These are phyloP conservation scores for Eupithecia pulchellata DNA, from an alignment of 2,888 invertebrate species.

Conservation along the genomic window DNA sequence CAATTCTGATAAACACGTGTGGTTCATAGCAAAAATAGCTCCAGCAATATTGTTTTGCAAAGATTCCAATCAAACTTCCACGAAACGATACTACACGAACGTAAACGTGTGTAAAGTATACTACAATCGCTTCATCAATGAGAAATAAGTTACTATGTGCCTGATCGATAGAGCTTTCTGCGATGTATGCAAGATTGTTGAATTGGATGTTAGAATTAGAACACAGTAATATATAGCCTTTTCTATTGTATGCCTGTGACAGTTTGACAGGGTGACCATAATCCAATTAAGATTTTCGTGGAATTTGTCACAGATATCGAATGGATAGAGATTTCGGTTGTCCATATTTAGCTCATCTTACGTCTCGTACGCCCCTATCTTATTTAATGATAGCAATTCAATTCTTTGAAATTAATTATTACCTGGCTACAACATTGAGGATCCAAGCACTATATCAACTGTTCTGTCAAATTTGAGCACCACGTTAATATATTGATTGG, in stretches of 20 bases:
- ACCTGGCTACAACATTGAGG: too few species aligned
- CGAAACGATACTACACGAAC: background rate
- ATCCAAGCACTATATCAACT: too few species aligned
- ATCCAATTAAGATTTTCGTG: background rate
- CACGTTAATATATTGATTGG: too few species aligned
- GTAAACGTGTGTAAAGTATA: background rate
- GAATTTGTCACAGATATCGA: background rate
- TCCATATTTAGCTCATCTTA: background rate
- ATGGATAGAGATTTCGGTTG: background rate
- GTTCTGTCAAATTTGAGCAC: too few species aligned
- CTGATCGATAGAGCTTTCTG: background rate
- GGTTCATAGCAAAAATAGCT: background rate
- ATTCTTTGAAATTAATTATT: too few species aligned
- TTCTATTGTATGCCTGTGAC: background rate
- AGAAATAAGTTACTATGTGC: background rate
- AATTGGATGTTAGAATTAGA: background rate
- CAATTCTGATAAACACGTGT: background rate
- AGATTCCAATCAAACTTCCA: constrained; percentile 4
- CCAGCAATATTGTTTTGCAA: background rate
- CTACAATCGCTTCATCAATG: background rate
- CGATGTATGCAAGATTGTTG: too few species aligned
- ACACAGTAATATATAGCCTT: background rate
- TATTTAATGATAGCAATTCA: too few species aligned
- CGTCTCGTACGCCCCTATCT: background rate
- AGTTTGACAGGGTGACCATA: background rate